These are phyloP conservation scores for Tinea pellionella DNA, from an alignment of 2,888 invertebrate genomes.

Conservation along the genomic window DNA sequence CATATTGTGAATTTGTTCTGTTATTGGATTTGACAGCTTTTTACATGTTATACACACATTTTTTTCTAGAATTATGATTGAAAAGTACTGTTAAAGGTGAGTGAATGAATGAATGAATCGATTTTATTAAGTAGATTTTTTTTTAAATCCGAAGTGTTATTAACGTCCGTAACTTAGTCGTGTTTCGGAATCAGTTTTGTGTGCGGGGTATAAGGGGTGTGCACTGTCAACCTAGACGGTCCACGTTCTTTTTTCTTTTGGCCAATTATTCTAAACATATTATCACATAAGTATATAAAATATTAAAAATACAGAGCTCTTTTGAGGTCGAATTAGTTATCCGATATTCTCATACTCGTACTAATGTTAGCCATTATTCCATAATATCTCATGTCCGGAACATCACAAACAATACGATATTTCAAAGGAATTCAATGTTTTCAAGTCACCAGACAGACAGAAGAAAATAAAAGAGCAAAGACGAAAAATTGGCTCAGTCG, in stretches of 20 bases:
- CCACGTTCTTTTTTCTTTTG: too few species aligned
- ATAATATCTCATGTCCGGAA: conserved; percentile 2
- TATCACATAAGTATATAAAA: too few species aligned
- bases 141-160: too few species aligned
- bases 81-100: too few species aligned
- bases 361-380: neutral
- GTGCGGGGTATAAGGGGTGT: too few species aligned
- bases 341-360: neutral
- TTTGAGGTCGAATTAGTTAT: neutral
- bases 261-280: too few species aligned
- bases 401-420: conserved; percentile 4
- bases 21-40: conserved; percentile 1
- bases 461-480: conserved; percentile 1
- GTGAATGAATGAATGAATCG: too few species aligned
- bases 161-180: too few species aligned
- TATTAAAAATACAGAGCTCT: too few species aligned
- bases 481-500: neutral
- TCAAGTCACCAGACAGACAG: neutral
- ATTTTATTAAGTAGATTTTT: too few species aligned
- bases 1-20: neutral
- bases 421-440: conserved; percentile 5
- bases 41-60: neutral
- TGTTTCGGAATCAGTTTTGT: too few species aligned
- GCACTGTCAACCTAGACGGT: too few species aligned
- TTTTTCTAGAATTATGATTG: neutral